A percentile compares a stretch with the other conserved stretches of the same genome.
Conservation (phyloP, 2,797 vertebrate genomes). For the Prunella strophiata region DNA sequence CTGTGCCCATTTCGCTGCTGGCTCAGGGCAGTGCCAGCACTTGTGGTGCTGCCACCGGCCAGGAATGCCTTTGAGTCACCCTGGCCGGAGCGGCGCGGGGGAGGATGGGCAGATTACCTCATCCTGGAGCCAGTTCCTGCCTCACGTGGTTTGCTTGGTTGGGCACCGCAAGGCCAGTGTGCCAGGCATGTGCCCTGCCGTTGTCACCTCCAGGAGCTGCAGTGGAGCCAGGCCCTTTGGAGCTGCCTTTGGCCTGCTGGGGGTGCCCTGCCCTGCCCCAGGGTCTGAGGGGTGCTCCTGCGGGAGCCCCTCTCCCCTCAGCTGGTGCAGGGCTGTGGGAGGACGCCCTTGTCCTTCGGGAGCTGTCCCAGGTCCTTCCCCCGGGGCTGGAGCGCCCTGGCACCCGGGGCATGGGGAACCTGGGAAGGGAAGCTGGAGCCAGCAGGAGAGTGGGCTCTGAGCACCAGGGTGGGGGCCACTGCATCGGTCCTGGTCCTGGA, state of each 20-base stretch:
- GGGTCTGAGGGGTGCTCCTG: neutral
- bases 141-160: neutral
- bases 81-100: neutral
- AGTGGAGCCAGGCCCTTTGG: neutral
- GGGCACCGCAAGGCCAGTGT: neutral
- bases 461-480: fast-evolving
- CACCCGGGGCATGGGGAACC: neutral
- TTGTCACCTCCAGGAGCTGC: neutral
- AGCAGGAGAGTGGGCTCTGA: fast-evolving
- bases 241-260: neutral
- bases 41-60: neutral
- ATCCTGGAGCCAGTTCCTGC: neutral
- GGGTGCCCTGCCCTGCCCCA: fast-evolving
- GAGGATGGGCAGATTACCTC: constrained; percentile 43
- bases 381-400: fast-evolving
- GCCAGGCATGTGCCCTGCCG: neutral
- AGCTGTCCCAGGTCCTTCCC: neutral
- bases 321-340: neutral
- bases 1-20: neutral
- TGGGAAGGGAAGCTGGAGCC: neutral
- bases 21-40: constrained; percentile 16
- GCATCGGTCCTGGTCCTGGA: neutral
- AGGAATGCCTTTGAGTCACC: constrained; percentile 57
- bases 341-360: fast-evolving
- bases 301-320: neutral